Conservation (phyloP, 2,113 vertebrate genomes). For the Bubo bubo region DNA sequence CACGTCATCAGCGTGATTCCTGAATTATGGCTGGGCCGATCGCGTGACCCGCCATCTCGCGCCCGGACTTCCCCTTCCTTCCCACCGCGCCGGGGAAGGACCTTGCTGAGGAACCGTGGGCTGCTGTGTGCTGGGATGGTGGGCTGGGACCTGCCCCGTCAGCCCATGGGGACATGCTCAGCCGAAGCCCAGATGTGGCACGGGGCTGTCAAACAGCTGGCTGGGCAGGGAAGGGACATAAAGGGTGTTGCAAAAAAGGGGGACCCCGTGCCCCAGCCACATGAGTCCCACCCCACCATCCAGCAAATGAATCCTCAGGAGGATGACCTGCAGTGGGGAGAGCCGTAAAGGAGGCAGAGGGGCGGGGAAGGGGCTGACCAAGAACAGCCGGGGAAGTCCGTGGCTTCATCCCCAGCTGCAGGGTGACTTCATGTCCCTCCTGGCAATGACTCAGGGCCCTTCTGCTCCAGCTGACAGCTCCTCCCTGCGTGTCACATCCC, state of each 20-base stretch:
- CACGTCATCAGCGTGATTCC: constrained; percentile 26
- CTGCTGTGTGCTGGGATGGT: neutral
- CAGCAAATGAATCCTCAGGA: neutral
- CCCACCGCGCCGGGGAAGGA: fast-evolving
- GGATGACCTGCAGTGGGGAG: neutral
- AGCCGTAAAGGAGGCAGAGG: neutral
- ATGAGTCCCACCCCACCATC: neutral
- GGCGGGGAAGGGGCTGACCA: neutral
- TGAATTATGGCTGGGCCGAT: neutral
- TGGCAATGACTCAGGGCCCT: constrained; percentile 14
- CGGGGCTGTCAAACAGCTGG: neutral
- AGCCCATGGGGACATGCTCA: neutral
- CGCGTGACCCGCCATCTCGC: neutral
- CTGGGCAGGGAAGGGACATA: neutral
- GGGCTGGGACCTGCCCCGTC: neutral
- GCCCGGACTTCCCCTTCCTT: neutral
- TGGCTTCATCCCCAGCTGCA: neutral
- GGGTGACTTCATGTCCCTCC: constrained; percentile 14
- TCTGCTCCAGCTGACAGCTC: neutral
- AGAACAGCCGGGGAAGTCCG: neutral
- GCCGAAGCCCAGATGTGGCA: neutral
- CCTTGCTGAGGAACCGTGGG: fast-evolving
- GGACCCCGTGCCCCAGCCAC: fast-evolving
- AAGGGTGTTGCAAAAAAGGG: neutral
- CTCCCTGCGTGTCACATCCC: neutral